phyloP scores from a whole-genome alignment of 2,888 invertebrate species.

The Xanthia togata region DNA sequence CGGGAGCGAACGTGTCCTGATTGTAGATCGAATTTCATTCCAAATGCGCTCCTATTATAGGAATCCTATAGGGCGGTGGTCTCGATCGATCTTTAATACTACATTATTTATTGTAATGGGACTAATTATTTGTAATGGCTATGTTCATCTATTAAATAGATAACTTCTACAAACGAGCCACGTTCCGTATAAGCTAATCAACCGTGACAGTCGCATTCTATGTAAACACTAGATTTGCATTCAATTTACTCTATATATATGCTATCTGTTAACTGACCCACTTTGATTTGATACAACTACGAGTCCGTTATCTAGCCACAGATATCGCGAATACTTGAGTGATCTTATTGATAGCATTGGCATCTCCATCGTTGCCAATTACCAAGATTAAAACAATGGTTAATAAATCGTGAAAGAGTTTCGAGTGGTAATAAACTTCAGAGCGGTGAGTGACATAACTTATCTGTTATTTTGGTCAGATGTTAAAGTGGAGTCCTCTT shows the following conservation, averaged over 20 bases:
- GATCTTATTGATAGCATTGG: constrained; percentile 49
- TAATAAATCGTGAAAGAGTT: constrained; percentile 72
- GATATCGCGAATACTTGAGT: constrained; percentile 40
- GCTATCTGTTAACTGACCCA: constrained; percentile 51
- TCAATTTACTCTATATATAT: constrained; percentile 51
- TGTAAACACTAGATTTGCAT: constrained; percentile 62
- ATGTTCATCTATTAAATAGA: constrained; percentile 63
- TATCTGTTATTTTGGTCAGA: constrained; percentile 73
- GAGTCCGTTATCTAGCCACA: constrained; percentile 38
- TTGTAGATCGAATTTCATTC: constrained; percentile 76
- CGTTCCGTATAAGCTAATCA: constrained; percentile 54
- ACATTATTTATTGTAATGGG: constrained; percentile 74
- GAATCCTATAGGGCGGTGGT: constrained; percentile 67
- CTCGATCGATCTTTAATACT: constrained; percentile 72
- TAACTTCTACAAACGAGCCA: constrained; percentile 52
- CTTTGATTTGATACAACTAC: constrained; percentile 47
- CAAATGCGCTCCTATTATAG: constrained; percentile 70
- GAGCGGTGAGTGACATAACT: constrained; percentile 67
- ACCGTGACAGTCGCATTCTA: constrained; percentile 60
- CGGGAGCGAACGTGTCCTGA: constrained; percentile 81
- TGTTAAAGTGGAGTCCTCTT: constrained; percentile 62
- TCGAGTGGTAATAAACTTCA: constrained; percentile 72
- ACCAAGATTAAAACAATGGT: constrained; percentile 74
- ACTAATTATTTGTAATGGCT: constrained; percentile 64
- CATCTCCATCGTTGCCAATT: constrained; percentile 61